Conservation (phyloP, 2,797 vertebrate genomes). For the Epinephelus malabaricus region DNA sequence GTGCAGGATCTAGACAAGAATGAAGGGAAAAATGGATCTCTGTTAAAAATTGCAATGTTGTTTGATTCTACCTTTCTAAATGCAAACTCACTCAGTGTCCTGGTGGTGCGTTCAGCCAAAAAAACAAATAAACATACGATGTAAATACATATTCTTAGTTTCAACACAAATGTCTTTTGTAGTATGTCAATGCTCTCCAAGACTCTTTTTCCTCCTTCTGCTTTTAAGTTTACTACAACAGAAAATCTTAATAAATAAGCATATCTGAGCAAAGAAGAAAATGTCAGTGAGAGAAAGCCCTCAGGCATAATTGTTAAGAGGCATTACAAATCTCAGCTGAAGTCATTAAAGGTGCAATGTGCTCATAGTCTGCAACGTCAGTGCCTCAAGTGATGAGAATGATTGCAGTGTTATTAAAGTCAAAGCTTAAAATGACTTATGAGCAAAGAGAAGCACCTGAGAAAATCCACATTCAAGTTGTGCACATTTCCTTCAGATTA, state of each 20-base stretch:
- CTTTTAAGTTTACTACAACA: not conserved
- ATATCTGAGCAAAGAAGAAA: not conserved
- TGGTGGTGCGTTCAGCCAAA: not conserved
- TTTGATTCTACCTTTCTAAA: not conserved
- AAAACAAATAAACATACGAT: not conserved
- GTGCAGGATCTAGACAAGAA: not conserved
- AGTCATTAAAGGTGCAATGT: not conserved
- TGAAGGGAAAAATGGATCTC: not conserved
- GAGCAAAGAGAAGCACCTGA: not conserved
- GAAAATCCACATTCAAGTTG: not conserved
- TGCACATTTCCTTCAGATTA: not conserved
- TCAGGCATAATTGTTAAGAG: not conserved
- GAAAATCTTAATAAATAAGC: not conserved
- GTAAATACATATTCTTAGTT: not conserved
- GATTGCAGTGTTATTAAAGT: slow-evolving; percentile 7
- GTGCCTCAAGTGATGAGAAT: not conserved
- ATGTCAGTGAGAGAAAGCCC: not conserved
- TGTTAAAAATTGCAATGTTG: not conserved
- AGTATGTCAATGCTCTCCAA: not conserved
- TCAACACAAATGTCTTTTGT: not conserved
- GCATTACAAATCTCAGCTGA: not conserved
- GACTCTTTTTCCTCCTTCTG: not conserved
- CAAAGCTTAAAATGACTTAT: slow-evolving; percentile 3
- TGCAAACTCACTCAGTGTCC: not conserved
- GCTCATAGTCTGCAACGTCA: not conserved